A percentile compares a stretch with the other conserved stretches of the same genome.
Conservation (phyloP, 2,797 vertebrate genomes). For the Sebastes hubbsi region DNA sequence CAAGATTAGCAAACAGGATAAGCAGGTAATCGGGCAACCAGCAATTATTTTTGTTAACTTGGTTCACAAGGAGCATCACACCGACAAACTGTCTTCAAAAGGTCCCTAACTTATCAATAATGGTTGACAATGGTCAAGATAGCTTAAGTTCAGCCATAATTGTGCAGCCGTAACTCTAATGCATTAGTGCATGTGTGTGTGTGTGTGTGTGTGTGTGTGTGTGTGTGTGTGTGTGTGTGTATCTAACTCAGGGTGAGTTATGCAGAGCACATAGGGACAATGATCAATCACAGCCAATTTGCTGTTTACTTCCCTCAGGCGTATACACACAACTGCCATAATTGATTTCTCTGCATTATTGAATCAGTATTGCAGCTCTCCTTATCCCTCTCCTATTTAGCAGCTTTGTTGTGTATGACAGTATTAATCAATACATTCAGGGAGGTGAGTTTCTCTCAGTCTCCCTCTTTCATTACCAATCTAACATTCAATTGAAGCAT, state of each 20-base stretch:
- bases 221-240: not conserved
- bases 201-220: not conserved
- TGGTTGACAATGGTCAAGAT: no score
- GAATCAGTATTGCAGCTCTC: constrained; percentile 6
- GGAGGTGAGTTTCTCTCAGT: not conserved
- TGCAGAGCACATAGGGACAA: not conserved
- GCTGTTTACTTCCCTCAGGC: constrained; percentile 10
- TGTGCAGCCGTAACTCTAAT: not conserved
- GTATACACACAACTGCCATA: constrained; percentile 4
- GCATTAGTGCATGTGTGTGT: not conserved
- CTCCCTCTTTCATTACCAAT: not conserved
- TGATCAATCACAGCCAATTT: constrained; percentile 20
- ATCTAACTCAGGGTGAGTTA: not conserved
- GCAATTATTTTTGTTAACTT: no score
- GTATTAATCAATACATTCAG: not conserved
- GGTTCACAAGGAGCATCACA: no score
- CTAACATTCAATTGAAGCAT: not conserved
- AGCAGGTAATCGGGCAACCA: no score
- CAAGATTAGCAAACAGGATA: no score
- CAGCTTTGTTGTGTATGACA: not conserved
- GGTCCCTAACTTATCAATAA: no score
- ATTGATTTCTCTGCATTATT: constrained; percentile 30
- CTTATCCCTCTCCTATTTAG: not conserved
- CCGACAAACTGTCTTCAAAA: no score
- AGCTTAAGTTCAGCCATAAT: not conserved